These are phyloP conservation scores for Torymus texanus DNA, from an alignment of 2,888 invertebrate genomes.

Conservation along the genomic window DNA sequence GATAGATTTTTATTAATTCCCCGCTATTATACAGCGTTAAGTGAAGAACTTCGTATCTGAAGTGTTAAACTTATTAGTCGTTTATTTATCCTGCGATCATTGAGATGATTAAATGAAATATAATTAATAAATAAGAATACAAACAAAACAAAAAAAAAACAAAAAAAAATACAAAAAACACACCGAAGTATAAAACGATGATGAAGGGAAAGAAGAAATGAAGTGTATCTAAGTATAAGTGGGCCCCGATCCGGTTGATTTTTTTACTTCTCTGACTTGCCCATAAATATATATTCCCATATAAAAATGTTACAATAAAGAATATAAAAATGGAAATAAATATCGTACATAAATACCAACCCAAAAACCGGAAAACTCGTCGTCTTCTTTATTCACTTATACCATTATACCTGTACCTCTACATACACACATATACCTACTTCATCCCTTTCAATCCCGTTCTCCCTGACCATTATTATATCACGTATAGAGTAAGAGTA, in stretches of 20 bases:
- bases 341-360: slow-evolving; percentile 67
- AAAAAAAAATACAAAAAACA: slow-evolving; percentile 41
- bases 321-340: slow-evolving; percentile 68
- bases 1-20: slow-evolving; percentile 55
- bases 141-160: slow-evolving; percentile 8
- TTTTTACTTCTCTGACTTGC: slow-evolving; percentile 69
- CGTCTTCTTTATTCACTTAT: background rate
- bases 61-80: slow-evolving; percentile 57
- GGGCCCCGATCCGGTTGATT: slow-evolving; percentile 65
- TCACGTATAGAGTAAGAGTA: background rate
- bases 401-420: background rate
- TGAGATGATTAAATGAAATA: slow-evolving; percentile 42
- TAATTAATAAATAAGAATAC: slow-evolving; percentile 14
- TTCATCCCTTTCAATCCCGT: background rate
- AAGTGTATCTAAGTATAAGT: slow-evolving; percentile 61
- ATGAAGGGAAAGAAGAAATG: slow-evolving; percentile 54
- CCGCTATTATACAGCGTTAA: slow-evolving; percentile 55
- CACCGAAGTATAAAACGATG: slow-evolving; percentile 53
- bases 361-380: slow-evolving; percentile 48
- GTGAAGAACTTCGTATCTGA: slow-evolving; percentile 46
- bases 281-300: slow-evolving; percentile 67
- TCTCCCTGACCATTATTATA: background rate
- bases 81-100: slow-evolving; percentile 56
- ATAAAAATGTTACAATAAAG: slow-evolving; percentile 68
- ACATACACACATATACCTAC: background rate